Evolutionary conservation across 2,797 vertebrate genomes (phyloP), one percentile per base, ranked within the genome.

Genomic region (Petrocephalus schoutedeni): DNA sequence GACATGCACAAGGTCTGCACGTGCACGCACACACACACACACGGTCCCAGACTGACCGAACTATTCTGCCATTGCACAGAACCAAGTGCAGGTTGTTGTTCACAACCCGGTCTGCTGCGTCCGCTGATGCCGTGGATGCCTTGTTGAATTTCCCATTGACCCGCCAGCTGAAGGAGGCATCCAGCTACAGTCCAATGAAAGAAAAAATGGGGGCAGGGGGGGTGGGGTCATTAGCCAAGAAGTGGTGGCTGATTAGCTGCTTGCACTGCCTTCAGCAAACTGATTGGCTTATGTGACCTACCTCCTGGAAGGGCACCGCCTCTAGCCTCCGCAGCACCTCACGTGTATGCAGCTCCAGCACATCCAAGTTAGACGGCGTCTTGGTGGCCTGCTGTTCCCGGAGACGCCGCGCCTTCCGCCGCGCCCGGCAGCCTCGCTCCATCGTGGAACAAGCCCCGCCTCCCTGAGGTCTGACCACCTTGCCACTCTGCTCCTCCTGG

Each of bases 381-480:
- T 96, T 97, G 90, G 95, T 95, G 1, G 89, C 89, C 7, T 96
- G 97, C 89, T 96, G 94, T 91, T 98, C 98, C 91, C 97, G 95
- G 86, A 99, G 95, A 89, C 95, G 95, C 91, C 98, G 93, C 90
- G 96, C 96, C 4, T 96, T 97, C 89, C 96, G 93, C 88, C 96
- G 95, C 32, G 96, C 96, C 91, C 97, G 97, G 90, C 96, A 96
- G 32, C 97, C 93, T 87, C 93, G 94, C 92, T 98, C 98, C 88
- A 97, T 95, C 0, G 95, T 96, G 89, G 97, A 95, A 77, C 97
- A 97, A 88, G 88, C 89, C 83, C 94, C 92, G 91, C 95, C 97
- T 97, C 96, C 98, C 97, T 98, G 98, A 98, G 96, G 95, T 97
- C 98, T 99, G 92, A 96, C 93, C 92, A 95, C 95, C 94, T 97